Evolutionary conservation across 1,140 invertebrate genomes (phyloP).

Genomic region (Heliconius nattereri): DNA sequence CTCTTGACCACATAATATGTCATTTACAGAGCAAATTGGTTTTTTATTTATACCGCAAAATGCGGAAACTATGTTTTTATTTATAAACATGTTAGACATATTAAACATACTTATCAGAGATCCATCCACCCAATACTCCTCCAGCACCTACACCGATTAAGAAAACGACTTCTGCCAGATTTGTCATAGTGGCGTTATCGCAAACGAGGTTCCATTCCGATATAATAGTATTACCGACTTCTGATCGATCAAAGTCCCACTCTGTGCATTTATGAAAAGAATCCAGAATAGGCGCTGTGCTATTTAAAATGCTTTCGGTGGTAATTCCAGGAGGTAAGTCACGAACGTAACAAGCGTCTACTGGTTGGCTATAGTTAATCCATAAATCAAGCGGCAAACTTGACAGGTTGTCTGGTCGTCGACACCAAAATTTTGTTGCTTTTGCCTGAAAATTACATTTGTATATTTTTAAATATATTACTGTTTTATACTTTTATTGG

Average conservation of each 20-base stretch:
- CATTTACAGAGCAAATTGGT: background rate
- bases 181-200: constrained; percentile 83
- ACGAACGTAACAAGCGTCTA: constrained; percentile 76
- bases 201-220: constrained; percentile 86
- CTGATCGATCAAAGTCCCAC: constrained; percentile 86
- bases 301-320: constrained; percentile 65
- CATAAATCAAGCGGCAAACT: constrained; percentile 79
- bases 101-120: constrained; percentile 84
- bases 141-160: constrained; percentile 85
- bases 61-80: background rate
- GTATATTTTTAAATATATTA: background rate
- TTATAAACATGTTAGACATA: background rate
- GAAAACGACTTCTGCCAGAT: constrained; percentile 86
- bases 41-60: background rate
- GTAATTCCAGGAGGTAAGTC: constrained; percentile 53
- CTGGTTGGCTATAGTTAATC: constrained; percentile 83
- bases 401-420: constrained; percentile 79
- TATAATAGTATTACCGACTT: constrained; percentile 83
- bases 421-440: constrained; percentile 84
- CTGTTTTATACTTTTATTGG: background rate
- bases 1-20: background rate
- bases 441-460: constrained; percentile 76
- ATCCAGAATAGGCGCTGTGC: constrained; percentile 57
- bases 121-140: constrained; percentile 85
- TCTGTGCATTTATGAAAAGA: constrained; percentile 80